Percentiles rank a stretch among this genome's conserved stretches.
phyloP scores from a whole-genome alignment of 1,140 invertebrate species.

The Sycophila sp. region DNA sequence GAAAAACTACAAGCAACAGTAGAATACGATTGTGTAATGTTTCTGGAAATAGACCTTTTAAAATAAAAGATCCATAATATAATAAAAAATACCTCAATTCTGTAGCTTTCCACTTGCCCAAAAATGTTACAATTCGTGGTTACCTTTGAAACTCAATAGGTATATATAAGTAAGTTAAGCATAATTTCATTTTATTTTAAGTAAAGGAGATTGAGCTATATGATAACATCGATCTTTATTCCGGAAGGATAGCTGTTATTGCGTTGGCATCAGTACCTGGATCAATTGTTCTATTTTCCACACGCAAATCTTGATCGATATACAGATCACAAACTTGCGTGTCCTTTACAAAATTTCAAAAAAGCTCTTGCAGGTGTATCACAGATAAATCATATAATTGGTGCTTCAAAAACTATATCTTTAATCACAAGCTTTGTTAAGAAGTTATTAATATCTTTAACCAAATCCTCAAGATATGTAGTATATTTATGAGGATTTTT shows the following conservation, averaged over 20 bases:
- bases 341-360: conserved; percentile 34
- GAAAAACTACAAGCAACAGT: not conserved
- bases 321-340: conserved; percentile 36
- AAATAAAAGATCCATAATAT: conserved; percentile 2
- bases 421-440: conserved; percentile 21
- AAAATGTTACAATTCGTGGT: not conserved
- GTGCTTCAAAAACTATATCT: conserved; percentile 10
- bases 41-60: not conserved
- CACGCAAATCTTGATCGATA: not conserved
- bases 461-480: conserved; percentile 32
- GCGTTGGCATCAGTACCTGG: not conserved
- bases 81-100: conserved; percentile 12
- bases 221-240: conserved; percentile 21
- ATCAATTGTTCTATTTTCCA: conserved; percentile 4
- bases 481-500: conserved; percentile 8
- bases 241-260: conserved; percentile 23
- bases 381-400: conserved; percentile 37
- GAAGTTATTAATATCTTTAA: conserved; percentile 33
- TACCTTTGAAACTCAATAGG: conserved; percentile 21
- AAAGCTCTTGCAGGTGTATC: conserved; percentile 38
- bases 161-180: conserved; percentile 29
- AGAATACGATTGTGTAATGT: not conserved
- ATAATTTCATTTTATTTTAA: conserved; percentile 22
- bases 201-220: not conserved
- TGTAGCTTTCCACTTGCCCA: conserved; percentile 10